Conservation (phyloP, 2,888 invertebrate species). For the Hoplodrina blanda region DNA sequence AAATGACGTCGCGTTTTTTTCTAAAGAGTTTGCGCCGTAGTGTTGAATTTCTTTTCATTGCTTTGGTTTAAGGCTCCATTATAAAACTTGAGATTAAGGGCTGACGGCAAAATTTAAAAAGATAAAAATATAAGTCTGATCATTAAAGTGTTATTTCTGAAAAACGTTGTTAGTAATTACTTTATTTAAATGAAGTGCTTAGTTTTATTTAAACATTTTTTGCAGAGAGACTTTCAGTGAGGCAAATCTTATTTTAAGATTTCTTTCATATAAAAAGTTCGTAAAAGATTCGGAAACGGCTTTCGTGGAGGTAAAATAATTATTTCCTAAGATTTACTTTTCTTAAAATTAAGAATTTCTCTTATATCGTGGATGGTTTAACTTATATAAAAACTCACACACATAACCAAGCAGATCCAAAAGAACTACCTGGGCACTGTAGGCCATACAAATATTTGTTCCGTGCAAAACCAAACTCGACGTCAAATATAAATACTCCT, state of each 20-base stretch:
- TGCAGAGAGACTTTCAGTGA: not conserved
- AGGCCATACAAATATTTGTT: too few relatives aligned
- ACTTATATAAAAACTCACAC: too few relatives aligned
- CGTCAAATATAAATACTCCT: too few relatives aligned
- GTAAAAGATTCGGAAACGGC: not conserved
- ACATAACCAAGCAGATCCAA: too few relatives aligned
- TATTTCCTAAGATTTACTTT: too few relatives aligned
- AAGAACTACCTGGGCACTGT: too few relatives aligned
- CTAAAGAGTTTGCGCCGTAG: slow-evolving; percentile 11
- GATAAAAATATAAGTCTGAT: slow-evolving; percentile 34
- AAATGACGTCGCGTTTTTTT: slow-evolving; percentile 24
- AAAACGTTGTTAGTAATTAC: slow-evolving; percentile 57
- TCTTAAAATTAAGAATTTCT: too few relatives aligned
- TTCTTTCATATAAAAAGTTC: not conserved
- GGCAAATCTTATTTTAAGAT: not conserved
- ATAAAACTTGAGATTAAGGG: slow-evolving; percentile 30
- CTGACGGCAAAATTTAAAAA: slow-evolving; percentile 34
- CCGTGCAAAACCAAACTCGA: too few relatives aligned
- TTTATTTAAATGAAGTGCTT: slow-evolving; percentile 49
- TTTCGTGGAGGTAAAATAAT: too few relatives aligned
- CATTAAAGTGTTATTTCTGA: slow-evolving; percentile 41
- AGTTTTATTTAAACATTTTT: slow-evolving; percentile 9
- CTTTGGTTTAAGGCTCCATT: slow-evolving; percentile 40
- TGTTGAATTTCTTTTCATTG: slow-evolving; percentile 42
- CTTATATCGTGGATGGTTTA: too few relatives aligned